Base-by-base conservation (phyloP, 2,113 vertebrate species). In the Cryptotis parvus region DNA sequence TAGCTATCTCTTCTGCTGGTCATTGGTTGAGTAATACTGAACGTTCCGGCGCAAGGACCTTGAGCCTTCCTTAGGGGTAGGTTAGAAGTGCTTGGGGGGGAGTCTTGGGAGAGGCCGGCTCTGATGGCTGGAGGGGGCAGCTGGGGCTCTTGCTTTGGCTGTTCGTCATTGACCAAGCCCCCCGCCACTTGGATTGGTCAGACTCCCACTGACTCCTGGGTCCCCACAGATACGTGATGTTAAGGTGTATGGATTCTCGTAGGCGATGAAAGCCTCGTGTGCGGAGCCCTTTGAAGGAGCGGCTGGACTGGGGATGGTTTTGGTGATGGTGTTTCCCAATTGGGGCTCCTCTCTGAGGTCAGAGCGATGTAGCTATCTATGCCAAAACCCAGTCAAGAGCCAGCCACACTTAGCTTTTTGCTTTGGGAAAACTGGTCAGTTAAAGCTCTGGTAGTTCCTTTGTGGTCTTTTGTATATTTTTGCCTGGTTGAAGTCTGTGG, bases 401-500 rank as follows among this genome's bases (percentile, higher is more conserved):
- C n/a, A n/a, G n/a, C n/a, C 82, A 85, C 75, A 52, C 75, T 72
- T 61, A 73, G 75, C 75, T 78, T 91, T 91, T 75, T 82, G 81
- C 97, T 96, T 92, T 27, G 95, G 91, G 95, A 92, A 91, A 81
- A 80, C 92, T 55, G 94, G 95, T 95, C 91, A 89, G 45, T 77
- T 68, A 74, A 94, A 96, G 96, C 52, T 94, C 97, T 83, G 92
- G 94, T 96, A 94, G 96, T 95, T 95, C 95, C 92, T 97, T 94
- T 96, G 96, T 97, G 97, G 97, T 97, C 96, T 83, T n/a, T 91
- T 96, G 95, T 96, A 90, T 94, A 88, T 94, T 96, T 97, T 97
- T 96, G 91, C 92, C 94, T 97, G 93, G 89, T 81, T 92, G 89
- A 97, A 95, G 96, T 98, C 97, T 98, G 97, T 97, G 97, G 97